Evolutionary conservation across 2,797 vertebrate genomes (phyloP).

Genomic region (Eulemur albifrons): DNA sequence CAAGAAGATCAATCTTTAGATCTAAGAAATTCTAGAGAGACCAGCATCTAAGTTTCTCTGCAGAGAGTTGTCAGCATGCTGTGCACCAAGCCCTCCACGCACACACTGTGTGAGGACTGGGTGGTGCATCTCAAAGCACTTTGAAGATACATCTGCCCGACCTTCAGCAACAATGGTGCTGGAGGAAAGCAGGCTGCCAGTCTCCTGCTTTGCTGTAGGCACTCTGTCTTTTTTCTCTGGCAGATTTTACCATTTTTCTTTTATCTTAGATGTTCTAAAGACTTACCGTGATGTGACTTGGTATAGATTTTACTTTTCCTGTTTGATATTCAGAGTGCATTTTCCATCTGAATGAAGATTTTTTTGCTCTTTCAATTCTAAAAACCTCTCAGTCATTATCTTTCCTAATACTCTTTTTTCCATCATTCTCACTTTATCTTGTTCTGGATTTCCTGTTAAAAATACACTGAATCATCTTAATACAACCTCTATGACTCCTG

Average conservation of each 20-base stretch:
- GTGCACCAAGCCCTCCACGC: background rate
- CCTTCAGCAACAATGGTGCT: background rate
- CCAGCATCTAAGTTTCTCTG: background rate
- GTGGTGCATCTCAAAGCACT: background rate
- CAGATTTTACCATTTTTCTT: background rate
- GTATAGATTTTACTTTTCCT: background rate
- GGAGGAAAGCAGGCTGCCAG: background rate
- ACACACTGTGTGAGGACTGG: background rate
- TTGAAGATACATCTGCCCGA: background rate
- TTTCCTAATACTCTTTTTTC: background rate
- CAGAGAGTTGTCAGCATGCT: background rate
- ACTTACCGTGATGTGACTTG: background rate
- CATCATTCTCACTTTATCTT: background rate
- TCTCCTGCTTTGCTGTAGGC: background rate
- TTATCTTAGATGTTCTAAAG: background rate
- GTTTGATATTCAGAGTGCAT: background rate
- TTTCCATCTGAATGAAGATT: background rate
- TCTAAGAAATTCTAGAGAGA: background rate
- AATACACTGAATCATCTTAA: background rate
- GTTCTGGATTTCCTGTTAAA: constrained; percentile 17
- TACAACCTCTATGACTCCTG: background rate
- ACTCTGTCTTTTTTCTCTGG: background rate
- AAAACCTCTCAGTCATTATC: background rate
- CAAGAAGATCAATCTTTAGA: background rate
- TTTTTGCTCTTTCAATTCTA: background rate